Conservation (phyloP, 2,113 vertebrate species). For the Tichodroma muraria region DNA sequence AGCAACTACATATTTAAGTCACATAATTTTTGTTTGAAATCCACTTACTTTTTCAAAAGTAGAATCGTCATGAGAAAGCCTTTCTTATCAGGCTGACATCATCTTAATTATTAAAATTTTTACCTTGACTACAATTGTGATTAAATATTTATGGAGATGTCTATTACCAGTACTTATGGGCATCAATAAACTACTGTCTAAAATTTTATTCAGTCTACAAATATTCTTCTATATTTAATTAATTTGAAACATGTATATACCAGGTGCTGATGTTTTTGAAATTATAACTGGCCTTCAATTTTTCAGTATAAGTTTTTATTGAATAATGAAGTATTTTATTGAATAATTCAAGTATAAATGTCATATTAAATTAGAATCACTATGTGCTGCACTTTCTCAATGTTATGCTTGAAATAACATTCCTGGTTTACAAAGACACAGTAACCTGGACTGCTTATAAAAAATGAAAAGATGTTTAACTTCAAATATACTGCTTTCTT, state of each 20-base stretch:
- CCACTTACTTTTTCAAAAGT: background rate
- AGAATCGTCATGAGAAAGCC: background rate
- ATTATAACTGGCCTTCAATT: background rate
- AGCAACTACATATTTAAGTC: background rate
- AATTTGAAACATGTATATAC: background rate
- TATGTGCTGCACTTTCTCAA: background rate
- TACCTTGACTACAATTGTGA: background rate
- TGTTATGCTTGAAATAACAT: background rate
- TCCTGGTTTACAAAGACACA: background rate
- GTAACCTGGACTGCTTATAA: background rate
- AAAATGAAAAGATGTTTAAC: background rate
- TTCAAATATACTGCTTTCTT: background rate
- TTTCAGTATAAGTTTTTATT: background rate
- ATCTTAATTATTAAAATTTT: background rate
- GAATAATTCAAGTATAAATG: background rate
- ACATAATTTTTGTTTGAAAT: background rate
- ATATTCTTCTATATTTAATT: background rate
- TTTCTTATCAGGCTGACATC: background rate
- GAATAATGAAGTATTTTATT: slow-evolving; percentile 1
- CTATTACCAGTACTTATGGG: background rate
- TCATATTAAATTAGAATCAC: background rate
- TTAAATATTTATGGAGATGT: background rate
- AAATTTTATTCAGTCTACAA: background rate
- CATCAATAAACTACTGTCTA: background rate
- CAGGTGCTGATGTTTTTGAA: background rate